Base-by-base conservation (phyloP, 2,888 invertebrate genomes). In the Lithophane socia region DNA sequence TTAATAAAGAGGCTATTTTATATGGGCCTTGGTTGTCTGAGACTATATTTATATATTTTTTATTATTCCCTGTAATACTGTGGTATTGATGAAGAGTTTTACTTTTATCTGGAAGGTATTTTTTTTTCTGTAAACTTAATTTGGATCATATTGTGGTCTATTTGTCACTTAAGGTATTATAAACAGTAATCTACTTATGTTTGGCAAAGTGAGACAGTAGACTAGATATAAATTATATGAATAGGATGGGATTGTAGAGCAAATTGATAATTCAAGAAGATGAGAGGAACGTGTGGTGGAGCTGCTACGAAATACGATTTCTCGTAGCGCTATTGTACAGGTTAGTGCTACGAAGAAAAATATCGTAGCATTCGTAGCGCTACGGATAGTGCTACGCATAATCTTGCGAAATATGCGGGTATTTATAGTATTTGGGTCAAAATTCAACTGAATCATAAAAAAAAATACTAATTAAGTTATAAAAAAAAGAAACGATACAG, bases 361-460 rank as follows among this genome's bases (percentile, higher is more conserved):
- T 4, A 10, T 56, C 63, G 73, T 44, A 73, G 70, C 69, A 5
- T 49, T 71, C 71, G 49, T 61, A 79, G 63, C 21, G 74, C 80
- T 64, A 80, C 56, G 56, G 10, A 29, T 13, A 80, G 24, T 21
- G 63, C 80, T 56, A 63, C 49, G 24, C 13, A 29, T 4, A 21
- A 77, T 24, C 24, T 24, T 54, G 21, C 10, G 37, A 16, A 56
- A n/a, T 37, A 9, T 37, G 29, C 4, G 12, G 37, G 1, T n/a
- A n/a, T 74, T 18, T 68, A 16, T 44, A 16, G 7, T 29, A 9
- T 37, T 24, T 18, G 24, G 5, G 24, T 10, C 16, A 49, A 49
- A 49, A 7, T 8, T 52, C 52, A 52, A 29, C 8, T 8, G 9
- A 29, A 37, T n/a, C 13, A 9, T 13, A 37, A 73, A 37, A n/a